Evolutionary conservation across 1,140 invertebrate genomes (phyloP).

Genomic region (Sminthurinus signatus): DNA sequence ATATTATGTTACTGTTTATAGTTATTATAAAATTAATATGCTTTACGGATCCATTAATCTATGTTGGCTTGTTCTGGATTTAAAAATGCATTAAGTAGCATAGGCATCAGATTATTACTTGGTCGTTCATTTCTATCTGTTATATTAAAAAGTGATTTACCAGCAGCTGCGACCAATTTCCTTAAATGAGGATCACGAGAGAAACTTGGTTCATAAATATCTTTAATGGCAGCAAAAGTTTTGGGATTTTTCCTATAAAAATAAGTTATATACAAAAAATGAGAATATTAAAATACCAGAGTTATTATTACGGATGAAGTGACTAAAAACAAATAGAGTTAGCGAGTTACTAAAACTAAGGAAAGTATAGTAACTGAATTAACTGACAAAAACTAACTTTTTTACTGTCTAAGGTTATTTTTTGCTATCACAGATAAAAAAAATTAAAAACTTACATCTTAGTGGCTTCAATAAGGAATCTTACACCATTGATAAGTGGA

Average conservation of each 20-base stretch:
- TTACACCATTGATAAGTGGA: conserved; percentile 33
- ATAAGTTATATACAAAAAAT: too few species aligned
- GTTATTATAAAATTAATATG: too few species aligned
- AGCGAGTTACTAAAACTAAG: too few species aligned
- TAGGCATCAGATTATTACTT: conserved; percentile 26
- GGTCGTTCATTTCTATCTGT: conserved; percentile 24
- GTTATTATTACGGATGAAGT: too few species aligned
- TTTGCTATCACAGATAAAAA: too few species aligned
- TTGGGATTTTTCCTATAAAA: conserved; percentile 24
- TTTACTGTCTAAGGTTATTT: too few species aligned
- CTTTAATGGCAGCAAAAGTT: conserved; percentile 27
- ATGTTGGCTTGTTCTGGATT: conserved; percentile 16
- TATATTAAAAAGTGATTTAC: conserved; percentile 35
- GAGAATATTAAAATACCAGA: too few species aligned
- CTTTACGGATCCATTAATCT: too few species aligned
- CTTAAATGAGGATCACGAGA: conserved; percentile 27
- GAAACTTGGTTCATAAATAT: conserved; percentile 37
- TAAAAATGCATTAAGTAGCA: conserved; percentile 33
- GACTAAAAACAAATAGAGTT: too few species aligned
- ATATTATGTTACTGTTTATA: too few species aligned
- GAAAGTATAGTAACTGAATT: too few species aligned
- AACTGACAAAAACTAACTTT: too few species aligned
- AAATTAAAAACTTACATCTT: conserved; percentile 29
- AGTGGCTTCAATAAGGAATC: conserved; percentile 32
- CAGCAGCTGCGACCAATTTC: conserved; percentile 24